Evolutionary conservation across 30 jellyfish, hydroid and myxozoan species (phyloP), one percentile per base, ranked within the genome.

Genomic region (Chrysaora quinquecirrha): DNA sequence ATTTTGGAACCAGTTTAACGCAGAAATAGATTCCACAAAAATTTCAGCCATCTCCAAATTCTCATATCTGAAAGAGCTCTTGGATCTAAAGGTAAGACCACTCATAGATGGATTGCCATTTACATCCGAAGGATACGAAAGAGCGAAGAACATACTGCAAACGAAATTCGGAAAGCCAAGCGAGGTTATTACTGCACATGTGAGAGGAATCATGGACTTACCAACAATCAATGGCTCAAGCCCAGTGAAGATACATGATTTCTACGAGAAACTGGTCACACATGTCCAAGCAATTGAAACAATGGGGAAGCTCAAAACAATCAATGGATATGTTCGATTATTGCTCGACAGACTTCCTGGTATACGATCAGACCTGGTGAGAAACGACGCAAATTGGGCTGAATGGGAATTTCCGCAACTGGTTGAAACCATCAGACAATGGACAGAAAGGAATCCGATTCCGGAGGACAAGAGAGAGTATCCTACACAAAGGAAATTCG

Each of bases 221-320:
- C 87, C 94, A 10, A 48, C 54, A 43, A 56, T 52, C 52, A 56
- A 62, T 56, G 82, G 94, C 23, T 21, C 87, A 14, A 83, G 32
- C 65, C 34, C 91, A 24, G 27, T 64, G 76, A 67, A 50, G 43
- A 48, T 71, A 18, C 82, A 83, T 50, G 62, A 71, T 19, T 83
- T 70, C 48, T 58, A 70, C 30, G 47, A 58, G 31, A 73, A 73
- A 28, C 62, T 83, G 18, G 68, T 71, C 27, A 58, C 73, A 34
- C 66, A 67, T 54, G 91, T 87, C 30, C 96, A 77, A 70, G 82
- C 96, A 28, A 68, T 87, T 56, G 91, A 76, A 47, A 60, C 91
- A 19, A 66, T 87, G 91, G 88, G 91, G 18, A 78, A 87, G 38
- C 68, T 87, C 47, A 77, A 64, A 22, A 78, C 60, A 48, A 71